Base-by-base conservation (phyloP, 2,888 invertebrate species). In the Drosophila colorata region DNA sequence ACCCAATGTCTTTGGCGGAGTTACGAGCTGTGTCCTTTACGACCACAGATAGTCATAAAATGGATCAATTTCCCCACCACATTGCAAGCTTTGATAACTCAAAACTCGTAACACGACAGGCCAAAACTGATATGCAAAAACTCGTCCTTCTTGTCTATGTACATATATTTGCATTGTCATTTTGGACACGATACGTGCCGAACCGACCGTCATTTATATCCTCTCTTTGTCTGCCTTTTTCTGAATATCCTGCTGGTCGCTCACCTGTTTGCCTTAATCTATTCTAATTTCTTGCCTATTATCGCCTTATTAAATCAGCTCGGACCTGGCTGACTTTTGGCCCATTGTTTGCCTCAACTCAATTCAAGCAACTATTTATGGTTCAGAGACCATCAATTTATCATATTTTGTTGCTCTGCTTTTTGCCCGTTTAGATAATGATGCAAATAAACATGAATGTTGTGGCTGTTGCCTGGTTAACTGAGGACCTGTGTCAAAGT, bases 381-480 rank as follows among this genome's bases (percentile, higher is more conserved):
- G 66, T 31, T 75, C 66, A 82, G 67, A 55, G 64, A 38, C 61
- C 78, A 60, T 47, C 57, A 63, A 85, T 81, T 75, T 75, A 81
- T 82, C 79, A 85, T 75, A 84, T 78, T 63, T 8, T 43, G 8
- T 6, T 84, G 47, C 41, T 51, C 41, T 49, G 13, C 43, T 38
- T 47, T 44, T 53, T 14, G 52, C 16, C 46, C 73, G 68, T 70
- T 73, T 65, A 63, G 64, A 69, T 77, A 81, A 87, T 77, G 66
- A 63, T 66, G 77, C 77, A 84, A 87, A 80, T 78, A 69, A 85
- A 87, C 74, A 69, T 68, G 66, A 67, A 51, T 52, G 44, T 60
- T 66, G 25, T 23, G 41, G 14, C 14, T 8, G 14, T 20, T 28
- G 37, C 37, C 43, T 13, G 44, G 41, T 57, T 57, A 67, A 47